Conservation (phyloP, 2,113 vertebrate genomes). For the Kobus ellipsiprymnus region DNA sequence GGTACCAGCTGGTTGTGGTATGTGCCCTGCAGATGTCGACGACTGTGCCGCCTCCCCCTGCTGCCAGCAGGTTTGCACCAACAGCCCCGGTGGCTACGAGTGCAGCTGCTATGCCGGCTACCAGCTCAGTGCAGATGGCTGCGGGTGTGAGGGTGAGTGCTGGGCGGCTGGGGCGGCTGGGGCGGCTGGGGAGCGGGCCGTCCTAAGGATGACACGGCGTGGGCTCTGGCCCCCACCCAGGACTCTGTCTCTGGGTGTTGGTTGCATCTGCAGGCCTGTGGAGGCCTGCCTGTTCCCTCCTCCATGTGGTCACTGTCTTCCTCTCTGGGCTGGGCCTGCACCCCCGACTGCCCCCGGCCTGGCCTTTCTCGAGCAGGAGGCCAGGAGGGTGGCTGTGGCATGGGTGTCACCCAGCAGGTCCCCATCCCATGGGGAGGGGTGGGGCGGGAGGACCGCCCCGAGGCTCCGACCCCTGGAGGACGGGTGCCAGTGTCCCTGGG, state of each 20-base stretch:
- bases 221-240: rapidly evolving
- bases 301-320: rapidly evolving
- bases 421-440: rapidly evolving
- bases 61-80: slow-evolving; percentile 92
- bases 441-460: rapidly evolving
- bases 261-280: rapidly evolving
- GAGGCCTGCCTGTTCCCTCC: neutral
- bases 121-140: slow-evolving; percentile 86
- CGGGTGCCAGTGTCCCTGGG: rapidly evolving
- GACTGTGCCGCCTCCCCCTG: slow-evolving; percentile 88
- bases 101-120: slow-evolving; percentile 92
- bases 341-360: neutral
- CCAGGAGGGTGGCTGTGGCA: rapidly evolving
- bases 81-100: slow-evolving; percentile 94
- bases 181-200: rapidly evolving
- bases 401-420: neutral
- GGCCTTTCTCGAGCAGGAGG: neutral
- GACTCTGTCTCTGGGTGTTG: rapidly evolving
- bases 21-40: slow-evolving; percentile 83
- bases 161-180: rapidly evolving
- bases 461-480: rapidly evolving
- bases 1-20: neutral
- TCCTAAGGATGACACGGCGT: rapidly evolving
- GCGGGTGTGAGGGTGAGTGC: slow-evolving; percentile 88
- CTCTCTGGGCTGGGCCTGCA: rapidly evolving